Percentiles rank a stretch among this genome's conserved stretches.
Evolutionary conservation across 1,140 invertebrate genomes (phyloP).

Genomic region (Achatina immaculata): DNA sequence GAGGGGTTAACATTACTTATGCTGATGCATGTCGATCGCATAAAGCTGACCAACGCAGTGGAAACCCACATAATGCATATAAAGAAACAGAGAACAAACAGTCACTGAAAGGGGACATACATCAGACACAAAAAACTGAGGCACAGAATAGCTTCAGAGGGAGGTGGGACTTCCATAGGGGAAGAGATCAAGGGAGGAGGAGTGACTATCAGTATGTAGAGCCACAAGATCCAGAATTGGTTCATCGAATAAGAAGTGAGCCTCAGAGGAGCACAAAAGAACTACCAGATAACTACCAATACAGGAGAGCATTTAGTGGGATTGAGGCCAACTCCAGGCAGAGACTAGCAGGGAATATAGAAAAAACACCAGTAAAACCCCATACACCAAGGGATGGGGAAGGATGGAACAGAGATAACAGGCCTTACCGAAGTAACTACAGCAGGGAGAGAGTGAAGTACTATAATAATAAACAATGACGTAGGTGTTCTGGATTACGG

Average conservation of each 20-base stretch:
- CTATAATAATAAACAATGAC: not conserved
- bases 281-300: not conserved
- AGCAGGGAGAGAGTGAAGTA: not conserved
- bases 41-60: not conserved
- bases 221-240: not conserved
- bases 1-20: constrained; percentile 36
- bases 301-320: constrained; percentile 42
- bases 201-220: not conserved
- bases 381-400: too few species aligned
- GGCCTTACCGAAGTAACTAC: not conserved
- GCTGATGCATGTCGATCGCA: constrained; percentile 49
- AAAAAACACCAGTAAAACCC: not conserved
- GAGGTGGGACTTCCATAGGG: not conserved
- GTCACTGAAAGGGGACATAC: not conserved
- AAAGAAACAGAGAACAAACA: not conserved
- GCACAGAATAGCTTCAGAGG: not conserved
- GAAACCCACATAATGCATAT: too few species aligned
- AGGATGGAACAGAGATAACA: not conserved
- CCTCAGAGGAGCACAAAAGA: not conserved
- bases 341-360: not conserved
- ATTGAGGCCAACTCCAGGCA: constrained; percentile 6
- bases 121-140: not conserved
- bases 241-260: constrained; percentile 13
- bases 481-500: not conserved
- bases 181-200: constrained; percentile 6